Conservation (phyloP, 2,113 vertebrate species). For the Serilophus lunatus region DNA sequence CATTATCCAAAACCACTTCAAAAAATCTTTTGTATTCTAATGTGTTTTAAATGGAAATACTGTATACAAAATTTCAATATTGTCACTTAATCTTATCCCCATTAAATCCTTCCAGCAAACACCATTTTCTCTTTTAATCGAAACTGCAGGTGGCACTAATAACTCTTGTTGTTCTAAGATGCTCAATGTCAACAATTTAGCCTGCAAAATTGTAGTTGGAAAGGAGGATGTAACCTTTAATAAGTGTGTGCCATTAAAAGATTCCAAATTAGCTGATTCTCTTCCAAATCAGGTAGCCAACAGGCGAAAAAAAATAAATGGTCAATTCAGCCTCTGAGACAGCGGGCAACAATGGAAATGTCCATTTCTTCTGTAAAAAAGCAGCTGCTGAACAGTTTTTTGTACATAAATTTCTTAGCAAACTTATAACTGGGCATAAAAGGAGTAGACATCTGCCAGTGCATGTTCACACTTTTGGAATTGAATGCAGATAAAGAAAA, state of each 20-base stretch:
- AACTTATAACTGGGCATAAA: neutral
- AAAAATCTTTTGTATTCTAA: neutral
- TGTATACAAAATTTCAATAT: neutral
- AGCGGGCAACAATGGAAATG: neutral
- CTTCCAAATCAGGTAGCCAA: neutral
- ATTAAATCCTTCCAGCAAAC: neutral
- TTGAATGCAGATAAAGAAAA: neutral
- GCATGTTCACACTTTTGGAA: neutral
- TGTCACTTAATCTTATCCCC: neutral
- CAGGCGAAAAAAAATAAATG: rapidly evolving
- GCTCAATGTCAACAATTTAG: neutral
- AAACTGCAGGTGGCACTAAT: constrained; percentile 3
- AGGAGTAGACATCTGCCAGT: neutral
- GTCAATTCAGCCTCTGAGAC: neutral
- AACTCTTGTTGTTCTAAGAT: neutral
- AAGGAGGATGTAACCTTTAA: neutral
- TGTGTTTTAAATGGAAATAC: neutral
- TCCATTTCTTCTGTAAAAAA: neutral
- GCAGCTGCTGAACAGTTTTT: neutral
- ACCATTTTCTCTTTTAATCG: neutral
- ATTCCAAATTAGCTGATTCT: neutral
- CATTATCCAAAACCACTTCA: neutral
- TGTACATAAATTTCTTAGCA: neutral
- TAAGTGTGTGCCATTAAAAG: neutral
- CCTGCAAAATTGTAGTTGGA: neutral